phyloP scores from a whole-genome alignment of 2,888 invertebrate species.

The Andricus quercusramuli region DNA sequence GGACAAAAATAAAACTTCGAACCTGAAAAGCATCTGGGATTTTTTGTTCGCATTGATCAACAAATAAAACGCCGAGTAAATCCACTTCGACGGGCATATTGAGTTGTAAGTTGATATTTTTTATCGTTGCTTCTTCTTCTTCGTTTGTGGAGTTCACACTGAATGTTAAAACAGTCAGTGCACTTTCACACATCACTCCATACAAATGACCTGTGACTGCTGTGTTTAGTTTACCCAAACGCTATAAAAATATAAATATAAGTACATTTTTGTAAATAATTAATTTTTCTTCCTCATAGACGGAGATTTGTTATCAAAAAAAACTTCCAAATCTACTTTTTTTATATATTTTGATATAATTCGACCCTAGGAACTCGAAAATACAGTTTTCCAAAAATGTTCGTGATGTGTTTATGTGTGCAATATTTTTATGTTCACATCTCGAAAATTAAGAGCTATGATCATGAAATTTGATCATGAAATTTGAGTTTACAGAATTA shows the following conservation, averaged over 20 bases:
- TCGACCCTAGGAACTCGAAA: too few species aligned
- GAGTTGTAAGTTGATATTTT: conserved; percentile 81
- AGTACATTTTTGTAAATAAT: neutral
- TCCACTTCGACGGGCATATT: conserved; percentile 89
- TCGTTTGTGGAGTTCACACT: conserved; percentile 83
- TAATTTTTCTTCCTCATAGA: too few species aligned
- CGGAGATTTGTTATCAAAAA: too few species aligned
- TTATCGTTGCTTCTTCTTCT: conserved; percentile 75
- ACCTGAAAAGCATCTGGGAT: conserved; percentile 83
- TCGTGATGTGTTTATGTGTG: too few species aligned
- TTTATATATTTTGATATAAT: too few species aligned
- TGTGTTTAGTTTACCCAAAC: conserved; percentile 83
- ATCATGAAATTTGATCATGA: too few species aligned
- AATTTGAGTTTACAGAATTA: too few species aligned
- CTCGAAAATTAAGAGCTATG: too few species aligned
- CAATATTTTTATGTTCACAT: too few species aligned
- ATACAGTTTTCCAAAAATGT: too few species aligned
- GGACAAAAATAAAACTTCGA: neutral
- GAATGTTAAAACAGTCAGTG: conserved; percentile 85
- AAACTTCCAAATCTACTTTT: too few species aligned
- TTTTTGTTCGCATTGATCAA: conserved; percentile 82
- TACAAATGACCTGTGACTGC: conserved; percentile 86
- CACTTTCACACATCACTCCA: conserved; percentile 87
- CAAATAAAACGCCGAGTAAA: conserved; percentile 87
- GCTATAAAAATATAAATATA: conserved; percentile 79